Evolutionary conservation across 30 jellyfish, hydroid and myxozoan species (phyloP).

Genomic region (Mastigias papua): DNA sequence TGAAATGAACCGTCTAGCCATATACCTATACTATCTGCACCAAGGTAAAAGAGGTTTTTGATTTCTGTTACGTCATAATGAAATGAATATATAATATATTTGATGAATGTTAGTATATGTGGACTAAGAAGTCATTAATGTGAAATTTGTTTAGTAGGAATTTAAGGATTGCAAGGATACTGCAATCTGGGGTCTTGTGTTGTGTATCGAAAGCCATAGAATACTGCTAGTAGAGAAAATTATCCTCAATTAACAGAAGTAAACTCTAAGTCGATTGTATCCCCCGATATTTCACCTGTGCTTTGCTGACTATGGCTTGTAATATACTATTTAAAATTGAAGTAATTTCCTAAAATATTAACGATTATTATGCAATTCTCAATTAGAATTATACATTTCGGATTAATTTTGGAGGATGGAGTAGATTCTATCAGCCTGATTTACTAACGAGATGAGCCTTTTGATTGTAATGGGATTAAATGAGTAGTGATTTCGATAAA

Average conservation of each 20-base stretch:
- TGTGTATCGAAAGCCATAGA: no score
- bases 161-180: no score
- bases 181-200: no score
- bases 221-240: no score
- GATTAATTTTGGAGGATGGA: background rate
- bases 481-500: conserved; percentile 2
- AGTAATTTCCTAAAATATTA: background rate
- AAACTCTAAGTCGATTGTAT: background rate
- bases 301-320: background rate
- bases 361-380: conserved; percentile 6
- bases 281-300: background rate
- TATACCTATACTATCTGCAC: no score
- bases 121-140: background rate
- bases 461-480: conserved; percentile 9
- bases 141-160: no score
- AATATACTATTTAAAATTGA: background rate
- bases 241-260: no score
- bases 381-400: conserved; percentile 8
- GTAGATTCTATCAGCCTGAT: background rate
- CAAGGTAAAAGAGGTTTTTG: no score
- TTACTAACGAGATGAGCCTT: conserved; percentile 18
- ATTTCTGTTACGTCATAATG: no score
- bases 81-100: background rate
- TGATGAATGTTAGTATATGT: no score
- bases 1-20: no score